Percentiles rank a stretch among this genome's conserved stretches.
Evolutionary conservation across 2,113 vertebrate genomes (phyloP).

Genomic region (Mormyrus lacerda): DNA sequence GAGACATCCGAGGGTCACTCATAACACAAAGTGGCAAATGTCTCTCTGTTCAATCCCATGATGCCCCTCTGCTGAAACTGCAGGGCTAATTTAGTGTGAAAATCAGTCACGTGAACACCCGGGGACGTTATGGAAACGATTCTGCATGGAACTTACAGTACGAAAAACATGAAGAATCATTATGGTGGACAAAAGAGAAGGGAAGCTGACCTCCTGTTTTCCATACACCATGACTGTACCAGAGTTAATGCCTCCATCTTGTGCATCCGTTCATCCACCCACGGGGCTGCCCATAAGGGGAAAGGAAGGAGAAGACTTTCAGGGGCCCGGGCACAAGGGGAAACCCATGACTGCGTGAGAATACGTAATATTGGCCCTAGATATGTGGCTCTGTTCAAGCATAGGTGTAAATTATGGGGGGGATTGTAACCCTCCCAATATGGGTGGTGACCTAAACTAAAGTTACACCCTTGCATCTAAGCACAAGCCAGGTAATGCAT

Average conservation of each 20-base stretch:
- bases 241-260: background rate
- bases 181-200: background rate
- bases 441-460: too few species aligned
- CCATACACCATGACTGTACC: background rate
- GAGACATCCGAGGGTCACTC: background rate
- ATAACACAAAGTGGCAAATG: background rate
- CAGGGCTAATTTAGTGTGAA: background rate
- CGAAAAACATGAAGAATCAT: background rate
- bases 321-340: background rate
- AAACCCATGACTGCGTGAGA: background rate
- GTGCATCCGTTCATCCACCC: background rate
- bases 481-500: background rate
- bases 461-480: background rate
- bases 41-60: background rate
- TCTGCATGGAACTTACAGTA: background rate
- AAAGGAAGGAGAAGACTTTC: background rate
- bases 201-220: background rate
- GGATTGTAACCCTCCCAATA: too few species aligned
- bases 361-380: background rate
- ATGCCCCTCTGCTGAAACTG: background rate
- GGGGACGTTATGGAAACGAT: background rate
- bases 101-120: background rate
- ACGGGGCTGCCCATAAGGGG: background rate
- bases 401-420: too few species aligned
- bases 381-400: background rate